A percentile compares a stretch with the other conserved stretches of the same genome.
Evolutionary conservation across 2,797 vertebrate species (phyloP).

Genomic region (Tenualosa thibaudeaui): DNA sequence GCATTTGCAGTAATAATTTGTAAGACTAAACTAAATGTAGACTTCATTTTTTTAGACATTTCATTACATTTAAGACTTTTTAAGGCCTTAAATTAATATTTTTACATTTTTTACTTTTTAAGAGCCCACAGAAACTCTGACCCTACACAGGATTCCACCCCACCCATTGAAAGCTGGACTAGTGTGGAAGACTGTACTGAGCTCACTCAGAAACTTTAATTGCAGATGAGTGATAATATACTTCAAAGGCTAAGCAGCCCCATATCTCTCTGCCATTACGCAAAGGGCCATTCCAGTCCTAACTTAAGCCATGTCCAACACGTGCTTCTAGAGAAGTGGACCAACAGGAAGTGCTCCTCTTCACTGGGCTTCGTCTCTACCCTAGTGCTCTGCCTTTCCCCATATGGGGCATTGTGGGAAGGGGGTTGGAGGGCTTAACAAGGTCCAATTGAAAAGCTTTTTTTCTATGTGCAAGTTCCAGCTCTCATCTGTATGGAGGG

Average conservation of each 20-base stretch:
- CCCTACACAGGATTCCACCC: not conserved
- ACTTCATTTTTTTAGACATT: no score
- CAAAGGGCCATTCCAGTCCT: not conserved
- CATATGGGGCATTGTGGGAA: not conserved
- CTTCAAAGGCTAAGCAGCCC: not conserved
- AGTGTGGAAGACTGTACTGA: not conserved
- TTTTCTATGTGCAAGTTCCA: slow-evolving; percentile 22
- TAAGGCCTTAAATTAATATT: no score
- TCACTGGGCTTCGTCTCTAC: not conserved
- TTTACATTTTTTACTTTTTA: no score
- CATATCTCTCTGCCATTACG: not conserved
- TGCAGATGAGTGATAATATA: not conserved
- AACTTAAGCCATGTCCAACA: not conserved
- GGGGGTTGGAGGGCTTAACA: not conserved
- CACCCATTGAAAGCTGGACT: not conserved
- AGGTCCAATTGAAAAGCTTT: slow-evolving; percentile 9
- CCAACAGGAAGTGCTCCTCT: not conserved
- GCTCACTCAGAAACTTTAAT: not conserved
- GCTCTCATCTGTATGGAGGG: slow-evolving; percentile 44
- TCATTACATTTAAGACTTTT: no score
- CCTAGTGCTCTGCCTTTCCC: not conserved
- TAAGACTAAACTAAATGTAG: no score
- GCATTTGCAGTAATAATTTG: no score
- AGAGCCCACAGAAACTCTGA: not conserved
- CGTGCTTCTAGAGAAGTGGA: not conserved